A percentile compares a stretch with the other conserved stretches of the same genome.
Conservation (phyloP, 23 tunicate genomes). For the Diplosoma virens region DNA sequence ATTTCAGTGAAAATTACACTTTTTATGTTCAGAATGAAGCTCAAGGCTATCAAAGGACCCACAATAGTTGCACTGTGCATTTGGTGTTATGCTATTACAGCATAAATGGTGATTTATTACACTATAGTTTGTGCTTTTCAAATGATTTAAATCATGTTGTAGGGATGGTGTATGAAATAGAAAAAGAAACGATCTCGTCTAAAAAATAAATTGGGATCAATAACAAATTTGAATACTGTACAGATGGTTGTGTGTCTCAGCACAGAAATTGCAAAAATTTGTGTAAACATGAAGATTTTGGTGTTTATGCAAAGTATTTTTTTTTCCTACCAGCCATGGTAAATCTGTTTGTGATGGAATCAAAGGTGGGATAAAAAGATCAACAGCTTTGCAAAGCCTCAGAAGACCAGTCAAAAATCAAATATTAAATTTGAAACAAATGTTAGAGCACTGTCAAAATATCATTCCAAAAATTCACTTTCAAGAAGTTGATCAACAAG, state of each 20-base stretch:
- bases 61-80: neutral
- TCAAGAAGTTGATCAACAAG: too few species aligned
- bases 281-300: neutral
- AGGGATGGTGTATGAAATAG: neutral
- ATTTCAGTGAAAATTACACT: too few species aligned
- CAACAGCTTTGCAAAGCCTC: neutral
- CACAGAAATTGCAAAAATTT: neutral
- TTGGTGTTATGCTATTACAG: neutral
- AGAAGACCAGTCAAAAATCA: neutral
- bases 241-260: neutral
- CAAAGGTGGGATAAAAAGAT: neutral
- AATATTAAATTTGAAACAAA: neutral
- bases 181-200: neutral
- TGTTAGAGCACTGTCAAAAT: neutral
- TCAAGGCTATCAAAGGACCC: neutral
- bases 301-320: neutral
- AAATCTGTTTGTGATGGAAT: conserved; percentile 1
- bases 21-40: neutral
- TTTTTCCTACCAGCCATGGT: neutral
- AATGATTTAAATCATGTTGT: neutral
- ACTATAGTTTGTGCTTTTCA: too few species aligned
- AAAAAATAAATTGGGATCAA: neutral
- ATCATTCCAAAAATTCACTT: neutral
- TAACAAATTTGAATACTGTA: neutral
- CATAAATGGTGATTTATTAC: too few species aligned